A percentile compares a stretch with the other conserved stretches of the same genome.
These are phyloP conservation scores for Dunckerocampus dactyliophorus DNA, from an alignment of 2,113 vertebrate species.

Conservation along the genomic window DNA sequence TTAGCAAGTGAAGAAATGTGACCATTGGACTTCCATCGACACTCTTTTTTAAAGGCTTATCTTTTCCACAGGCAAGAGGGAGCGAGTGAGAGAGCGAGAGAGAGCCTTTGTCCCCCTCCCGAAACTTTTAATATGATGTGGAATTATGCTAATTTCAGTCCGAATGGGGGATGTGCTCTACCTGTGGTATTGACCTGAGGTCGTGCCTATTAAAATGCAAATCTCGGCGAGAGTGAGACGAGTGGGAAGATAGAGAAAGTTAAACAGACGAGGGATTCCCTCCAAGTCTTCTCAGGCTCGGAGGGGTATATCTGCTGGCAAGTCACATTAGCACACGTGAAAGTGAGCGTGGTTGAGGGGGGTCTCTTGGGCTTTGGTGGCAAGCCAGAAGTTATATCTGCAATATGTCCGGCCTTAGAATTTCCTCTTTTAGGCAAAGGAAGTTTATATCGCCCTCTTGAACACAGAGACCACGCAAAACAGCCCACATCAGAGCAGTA, in stretches of 20 bases:
- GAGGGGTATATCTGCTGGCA: not conserved
- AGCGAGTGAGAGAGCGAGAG: conserved; percentile 10
- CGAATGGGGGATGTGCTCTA: conserved; percentile 69
- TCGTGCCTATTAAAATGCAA: conserved; percentile 81
- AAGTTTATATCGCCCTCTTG: not conserved
- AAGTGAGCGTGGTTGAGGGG: too few species aligned
- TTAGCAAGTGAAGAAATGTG: conserved; percentile 41
- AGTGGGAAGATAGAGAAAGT: conserved; percentile 60
- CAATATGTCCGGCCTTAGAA: too few species aligned
- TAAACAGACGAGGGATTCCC: conserved; percentile 45
- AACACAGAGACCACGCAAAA: too few species aligned
- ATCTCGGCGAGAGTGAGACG: conserved; percentile 64
- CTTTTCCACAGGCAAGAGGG: too few species aligned
- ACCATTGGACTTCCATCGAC: conserved; percentile 32
- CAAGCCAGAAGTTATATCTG: too few species aligned
- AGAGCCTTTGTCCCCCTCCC: conserved; percentile 65
- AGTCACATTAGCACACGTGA: not conserved
- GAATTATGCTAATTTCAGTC: conserved; percentile 77
- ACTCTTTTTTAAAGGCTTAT: too few species aligned
- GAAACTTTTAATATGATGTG: conserved; percentile 71
- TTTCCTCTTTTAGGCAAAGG: not conserved
- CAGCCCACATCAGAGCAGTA: too few species aligned
- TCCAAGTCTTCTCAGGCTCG: conserved; percentile 31
- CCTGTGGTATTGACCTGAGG: conserved; percentile 75
- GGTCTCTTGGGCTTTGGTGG: too few species aligned